Base-by-base conservation (phyloP, 2,888 invertebrate genomes). In the Euzophera pinguis region DNA sequence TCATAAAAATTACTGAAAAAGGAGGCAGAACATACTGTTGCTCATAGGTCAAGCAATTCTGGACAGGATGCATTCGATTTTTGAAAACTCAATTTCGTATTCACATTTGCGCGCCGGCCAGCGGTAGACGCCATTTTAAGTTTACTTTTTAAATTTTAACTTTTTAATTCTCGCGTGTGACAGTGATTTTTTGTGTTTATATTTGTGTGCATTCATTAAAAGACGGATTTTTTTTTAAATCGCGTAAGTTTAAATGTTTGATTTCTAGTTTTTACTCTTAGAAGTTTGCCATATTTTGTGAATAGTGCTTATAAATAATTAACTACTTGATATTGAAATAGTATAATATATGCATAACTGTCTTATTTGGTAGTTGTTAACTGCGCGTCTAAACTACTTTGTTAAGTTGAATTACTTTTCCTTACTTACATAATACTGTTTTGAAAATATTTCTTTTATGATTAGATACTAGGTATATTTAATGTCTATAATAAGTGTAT, bases 31-130 rank as follows among this genome's bases (percentile, higher is more conserved):
- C 39, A 53, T 64, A 71, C 69, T 65, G 56, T 69, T 63, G 55
- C 57, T 43, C 34, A 70, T 6, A 60, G 79, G 42, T 76, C 81
- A 61, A 55, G 1, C 6, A 52, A 61, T 50, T 63, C 12, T 81
- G 81, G 82, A 1, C 35, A 49, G 1, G 8, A 45, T 43, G 59
- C 70, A 74, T 77, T 76, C 76, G 79, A 76, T 85, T 84, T 88
- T 84, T 82, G 78, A 82, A 84, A 82, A 79, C 75, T 68, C 71
- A 73, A 79, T 81, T 83, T 78, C 64, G 80, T 82, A 87, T 84
- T 87, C 84, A 76, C 69, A 76, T 78, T 80, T 72, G 79, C 73
- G 74, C 75, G 69, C 73, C 67, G 71, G 61, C 65, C 57, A 47
- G 56, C 64, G 75, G 65, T 78, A 76, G 69, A 64, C 72, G 76